Conservation (phyloP, 2,888 invertebrate genomes). For the Parapristionchus giblindavisi region DNA sequence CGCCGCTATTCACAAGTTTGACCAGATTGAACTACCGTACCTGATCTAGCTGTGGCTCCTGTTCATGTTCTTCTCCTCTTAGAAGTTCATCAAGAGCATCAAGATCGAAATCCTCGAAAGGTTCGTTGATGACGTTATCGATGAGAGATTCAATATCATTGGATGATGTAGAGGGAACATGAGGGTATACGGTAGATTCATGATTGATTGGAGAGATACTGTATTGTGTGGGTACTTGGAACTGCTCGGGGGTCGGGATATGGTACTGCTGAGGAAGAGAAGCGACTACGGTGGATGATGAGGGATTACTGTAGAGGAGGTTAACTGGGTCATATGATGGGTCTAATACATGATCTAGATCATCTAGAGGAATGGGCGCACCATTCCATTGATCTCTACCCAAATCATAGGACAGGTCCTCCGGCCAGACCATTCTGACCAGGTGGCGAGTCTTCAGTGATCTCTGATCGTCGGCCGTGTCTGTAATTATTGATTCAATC, state of each 20-base stretch:
- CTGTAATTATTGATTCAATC: constrained; percentile 9
- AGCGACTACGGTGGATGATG: not conserved
- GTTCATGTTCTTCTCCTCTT: not conserved
- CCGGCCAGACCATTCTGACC: constrained; percentile 30
- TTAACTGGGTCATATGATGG: too few relatives aligned
- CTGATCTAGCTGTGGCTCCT: not conserved
- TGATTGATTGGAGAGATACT: not conserved
- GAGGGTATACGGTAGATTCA: not conserved
- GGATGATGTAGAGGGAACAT: too few relatives aligned
- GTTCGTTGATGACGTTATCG: not conserved
- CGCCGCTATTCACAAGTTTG: not conserved
- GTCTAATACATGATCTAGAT: constrained; percentile 23
- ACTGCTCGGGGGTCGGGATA: constrained; percentile 14
- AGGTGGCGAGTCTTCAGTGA: not conserved
- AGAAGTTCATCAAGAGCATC: constrained; percentile 15
- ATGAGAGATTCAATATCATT: not conserved
- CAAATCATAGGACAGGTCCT: constrained; percentile 3
- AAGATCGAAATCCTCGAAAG: constrained; percentile 27
- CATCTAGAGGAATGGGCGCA: constrained; percentile 26
- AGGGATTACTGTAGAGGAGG: not conserved
- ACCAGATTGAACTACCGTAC: constrained; percentile 11
- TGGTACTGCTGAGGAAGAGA: constrained; percentile 13
- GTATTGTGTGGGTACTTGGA: too few relatives aligned
- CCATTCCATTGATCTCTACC: constrained; percentile 12
- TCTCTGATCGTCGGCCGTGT: constrained; percentile 31